Evolutionary conservation across 2,113 vertebrate species (phyloP).

Genomic region (Pterocles burchelli): DNA sequence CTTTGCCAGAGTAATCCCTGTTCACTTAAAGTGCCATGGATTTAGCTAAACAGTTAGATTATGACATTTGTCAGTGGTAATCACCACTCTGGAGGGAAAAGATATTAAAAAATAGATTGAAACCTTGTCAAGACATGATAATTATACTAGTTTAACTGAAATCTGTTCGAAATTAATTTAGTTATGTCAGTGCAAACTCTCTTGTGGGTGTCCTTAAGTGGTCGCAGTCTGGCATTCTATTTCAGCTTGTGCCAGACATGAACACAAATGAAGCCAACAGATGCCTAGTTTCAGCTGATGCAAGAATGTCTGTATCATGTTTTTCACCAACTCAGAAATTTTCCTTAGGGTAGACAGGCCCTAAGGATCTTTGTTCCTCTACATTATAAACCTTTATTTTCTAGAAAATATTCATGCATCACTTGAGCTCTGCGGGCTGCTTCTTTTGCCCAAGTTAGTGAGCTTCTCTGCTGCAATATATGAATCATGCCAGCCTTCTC

Average conservation of each 20-base stretch:
- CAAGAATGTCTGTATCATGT: background rate
- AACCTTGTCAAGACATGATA: background rate
- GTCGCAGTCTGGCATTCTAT: background rate
- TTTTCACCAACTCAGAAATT: background rate
- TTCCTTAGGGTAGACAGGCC: background rate
- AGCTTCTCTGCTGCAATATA: background rate
- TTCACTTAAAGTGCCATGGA: background rate
- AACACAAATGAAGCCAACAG: background rate
- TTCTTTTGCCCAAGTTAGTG: background rate
- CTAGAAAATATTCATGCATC: background rate
- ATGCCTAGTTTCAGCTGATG: background rate
- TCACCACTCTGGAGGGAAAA: background rate
- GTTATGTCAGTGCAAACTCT: background rate
- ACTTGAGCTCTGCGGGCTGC: background rate
- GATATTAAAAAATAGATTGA: background rate
- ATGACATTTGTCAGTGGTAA: background rate
- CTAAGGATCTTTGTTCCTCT: background rate
- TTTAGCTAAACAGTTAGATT: background rate
- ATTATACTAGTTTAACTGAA: constrained; percentile 35
- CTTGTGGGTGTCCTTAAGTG: background rate
- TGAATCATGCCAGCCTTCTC: background rate
- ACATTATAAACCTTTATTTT: background rate
- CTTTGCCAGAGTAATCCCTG: constrained; percentile 1
- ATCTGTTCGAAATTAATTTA: constrained; percentile 28
- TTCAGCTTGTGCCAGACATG: background rate